A percentile compares a stretch with the other conserved stretches of the same genome.
Evolutionary conservation across 2,888 invertebrate genomes (phyloP).

Genomic region (Cremastinae sp.): DNA sequence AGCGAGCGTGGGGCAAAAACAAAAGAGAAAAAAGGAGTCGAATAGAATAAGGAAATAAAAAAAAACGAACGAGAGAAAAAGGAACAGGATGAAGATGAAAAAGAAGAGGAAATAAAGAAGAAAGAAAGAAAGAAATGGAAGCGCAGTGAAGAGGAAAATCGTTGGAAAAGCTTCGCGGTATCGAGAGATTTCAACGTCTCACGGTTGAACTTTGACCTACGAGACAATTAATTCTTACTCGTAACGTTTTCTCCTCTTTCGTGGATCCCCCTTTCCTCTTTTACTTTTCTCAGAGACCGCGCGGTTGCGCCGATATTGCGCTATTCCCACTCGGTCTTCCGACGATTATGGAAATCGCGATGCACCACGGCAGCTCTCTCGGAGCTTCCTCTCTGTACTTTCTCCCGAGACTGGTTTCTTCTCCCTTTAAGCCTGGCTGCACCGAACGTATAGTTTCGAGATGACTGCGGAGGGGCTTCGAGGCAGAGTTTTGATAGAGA

Average conservation of each 20-base stretch:
- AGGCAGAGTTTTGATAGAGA: conserved; percentile 37
- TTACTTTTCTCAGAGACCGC: not conserved
- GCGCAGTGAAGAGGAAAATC: not conserved
- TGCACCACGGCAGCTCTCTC: conserved; percentile 29
- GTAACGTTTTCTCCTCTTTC: conserved; percentile 7
- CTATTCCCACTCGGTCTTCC: conserved; percentile 37
- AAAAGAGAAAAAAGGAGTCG: not conserved
- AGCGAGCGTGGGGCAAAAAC: not conserved
- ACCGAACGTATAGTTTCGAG: conserved; percentile 48
- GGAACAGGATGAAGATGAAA: not conserved
- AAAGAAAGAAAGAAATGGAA: not conserved
- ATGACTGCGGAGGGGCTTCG: conserved; percentile 21
- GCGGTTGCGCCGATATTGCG: conserved; percentile 5
- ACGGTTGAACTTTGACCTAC: conserved; percentile 27
- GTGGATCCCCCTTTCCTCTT: not conserved
- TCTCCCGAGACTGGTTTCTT: not conserved
- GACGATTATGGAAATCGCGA: conserved; percentile 58
- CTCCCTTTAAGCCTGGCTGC: conserved; percentile 56
- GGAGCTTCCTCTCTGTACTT: not conserved
- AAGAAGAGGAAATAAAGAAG: not conserved
- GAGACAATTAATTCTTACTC: conserved; percentile 50
- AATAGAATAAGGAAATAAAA: not conserved
- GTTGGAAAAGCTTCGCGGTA: not conserved
- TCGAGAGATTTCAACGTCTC: conserved; percentile 16
- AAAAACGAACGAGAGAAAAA: not conserved